Evolutionary conservation across 2,888 invertebrate species (phyloP).

Genomic region (Netelia virgata): DNA sequence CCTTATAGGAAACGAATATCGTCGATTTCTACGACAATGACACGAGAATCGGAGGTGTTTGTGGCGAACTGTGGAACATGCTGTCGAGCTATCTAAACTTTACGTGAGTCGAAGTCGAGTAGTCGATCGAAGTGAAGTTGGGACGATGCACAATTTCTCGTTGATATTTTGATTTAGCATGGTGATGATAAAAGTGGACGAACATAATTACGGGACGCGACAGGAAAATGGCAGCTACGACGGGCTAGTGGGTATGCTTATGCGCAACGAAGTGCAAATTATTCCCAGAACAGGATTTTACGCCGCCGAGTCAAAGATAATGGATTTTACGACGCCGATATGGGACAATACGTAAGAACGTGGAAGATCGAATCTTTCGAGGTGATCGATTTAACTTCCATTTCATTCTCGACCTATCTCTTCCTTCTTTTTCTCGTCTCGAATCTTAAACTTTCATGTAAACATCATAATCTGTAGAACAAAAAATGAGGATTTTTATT

Average conservation of each 20-base stretch:
- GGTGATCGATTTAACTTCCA: no score
- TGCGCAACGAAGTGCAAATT: constrained; percentile 67
- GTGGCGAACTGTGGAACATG: constrained; percentile 51
- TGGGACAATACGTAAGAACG: constrained; percentile 69
- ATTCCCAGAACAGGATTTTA: constrained; percentile 67
- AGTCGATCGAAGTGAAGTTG: not conserved
- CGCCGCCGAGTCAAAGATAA: constrained; percentile 27
- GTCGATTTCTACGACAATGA: constrained; percentile 48
- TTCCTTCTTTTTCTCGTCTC: no score
- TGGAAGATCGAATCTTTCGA: not conserved
- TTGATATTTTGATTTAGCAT: constrained; percentile 19
- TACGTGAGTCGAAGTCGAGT: constrained; percentile 37
- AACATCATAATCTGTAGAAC: no score
- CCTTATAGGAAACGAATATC: constrained; percentile 26
- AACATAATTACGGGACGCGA: constrained; percentile 48
- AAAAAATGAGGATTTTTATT: no score
- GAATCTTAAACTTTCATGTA: no score
- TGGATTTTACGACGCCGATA: constrained; percentile 70
- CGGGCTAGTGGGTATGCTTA: constrained; percentile 67
- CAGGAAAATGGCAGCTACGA: constrained; percentile 64
- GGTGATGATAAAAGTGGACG: constrained; percentile 1
- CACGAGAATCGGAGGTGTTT: constrained; percentile 41
- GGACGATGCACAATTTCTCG: not conserved
- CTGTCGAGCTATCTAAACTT: constrained; percentile 52
- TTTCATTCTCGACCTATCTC: no score